Base-by-base conservation (phyloP, 2,797 vertebrate genomes). In the Adelosebastes latens region DNA sequence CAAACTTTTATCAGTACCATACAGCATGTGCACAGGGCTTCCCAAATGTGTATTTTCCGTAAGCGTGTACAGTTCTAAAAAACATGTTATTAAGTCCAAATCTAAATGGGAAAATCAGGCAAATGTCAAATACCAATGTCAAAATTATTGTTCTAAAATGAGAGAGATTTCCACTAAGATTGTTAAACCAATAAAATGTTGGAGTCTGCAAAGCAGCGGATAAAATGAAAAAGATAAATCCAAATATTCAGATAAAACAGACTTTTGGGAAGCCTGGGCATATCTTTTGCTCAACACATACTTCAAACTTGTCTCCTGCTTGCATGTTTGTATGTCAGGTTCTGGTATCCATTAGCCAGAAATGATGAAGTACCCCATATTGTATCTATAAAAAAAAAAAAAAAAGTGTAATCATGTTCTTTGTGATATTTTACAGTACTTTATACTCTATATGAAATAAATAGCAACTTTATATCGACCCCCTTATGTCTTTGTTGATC, bases 401-500 rank as follows among this genome's bases (percentile, higher is more conserved):
- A 24, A 9, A 18, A 87, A 88, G 82, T 90, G 75, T 90, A 88
- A 89, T 89, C 86, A 83, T 93, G 81, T 91, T 90, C 79, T 90
- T 84, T 90, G 92, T 91, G 87, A 92, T 91, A 92, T 92, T 92
- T 92, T 87, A 90, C 89, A 85, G 80, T 91, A 79, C 89, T 93
- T 92, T 94, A 92, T 92, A 93, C 81, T 88, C 79, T 65, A 63
- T 85, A 83, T 87, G 72, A 82, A 95, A 94, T 93, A 92, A 94
- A 94, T 88, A 89, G 79, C 77, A 90, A 87, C 89, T 92, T 93
- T 93, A 89, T 91, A 91, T 88, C 36, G 46, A 89, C 81, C 77
- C 81, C 77, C 70, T 46, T 39, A 81, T 52, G 52, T 80, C 49
- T 65, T 16, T 32, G 8, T 82, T 83, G 20, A 13, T 72, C 60